A percentile compares a stretch with the other conserved stretches of the same genome.
Conservation (phyloP, 2,797 vertebrate genomes). For the Enteromius viviparus region DNA sequence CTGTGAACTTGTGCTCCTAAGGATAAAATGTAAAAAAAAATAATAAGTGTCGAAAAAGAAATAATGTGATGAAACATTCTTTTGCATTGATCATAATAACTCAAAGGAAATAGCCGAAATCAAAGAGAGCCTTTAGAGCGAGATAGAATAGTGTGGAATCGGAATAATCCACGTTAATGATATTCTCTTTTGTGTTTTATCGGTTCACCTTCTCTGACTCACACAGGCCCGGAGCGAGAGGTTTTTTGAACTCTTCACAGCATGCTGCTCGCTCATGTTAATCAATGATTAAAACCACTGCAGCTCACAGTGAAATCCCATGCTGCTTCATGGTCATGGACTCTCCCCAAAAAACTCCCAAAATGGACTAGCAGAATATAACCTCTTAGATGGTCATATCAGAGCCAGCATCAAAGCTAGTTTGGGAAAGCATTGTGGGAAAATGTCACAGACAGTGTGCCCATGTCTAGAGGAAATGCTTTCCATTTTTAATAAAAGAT, state of each 20-base stretch:
- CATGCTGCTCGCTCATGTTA: constrained; percentile 31
- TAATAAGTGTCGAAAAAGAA: not conserved
- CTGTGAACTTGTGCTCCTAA: not conserved
- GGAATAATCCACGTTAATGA: constrained; percentile 50
- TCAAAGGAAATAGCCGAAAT: constrained; percentile 12
- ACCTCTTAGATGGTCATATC: constrained; percentile 22
- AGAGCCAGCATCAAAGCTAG: not conserved
- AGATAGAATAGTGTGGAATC: constrained; percentile 8
- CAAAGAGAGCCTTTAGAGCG: constrained; percentile 25
- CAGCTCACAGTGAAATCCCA: not conserved
- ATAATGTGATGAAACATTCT: constrained; percentile 34
- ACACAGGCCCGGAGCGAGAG: constrained; percentile 15
- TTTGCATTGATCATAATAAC: constrained; percentile 27
- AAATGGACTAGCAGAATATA: not conserved
- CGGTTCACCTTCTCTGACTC: constrained; percentile 30
- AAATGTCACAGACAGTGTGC: constrained; percentile 34
- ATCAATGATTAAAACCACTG: constrained; percentile 45
- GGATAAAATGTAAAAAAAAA: not conserved
- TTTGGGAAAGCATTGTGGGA: constrained; percentile 37
- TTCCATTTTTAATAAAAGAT: constrained; percentile 41
- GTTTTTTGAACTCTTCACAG: constrained; percentile 40
- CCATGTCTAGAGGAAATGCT: constrained; percentile 30
- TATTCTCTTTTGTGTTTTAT: constrained; percentile 53
- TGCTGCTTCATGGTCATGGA: not conserved
- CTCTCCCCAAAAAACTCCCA: not conserved